Base-by-base conservation (phyloP, 1,140 invertebrate genomes). In the Periplaneta americana region DNA sequence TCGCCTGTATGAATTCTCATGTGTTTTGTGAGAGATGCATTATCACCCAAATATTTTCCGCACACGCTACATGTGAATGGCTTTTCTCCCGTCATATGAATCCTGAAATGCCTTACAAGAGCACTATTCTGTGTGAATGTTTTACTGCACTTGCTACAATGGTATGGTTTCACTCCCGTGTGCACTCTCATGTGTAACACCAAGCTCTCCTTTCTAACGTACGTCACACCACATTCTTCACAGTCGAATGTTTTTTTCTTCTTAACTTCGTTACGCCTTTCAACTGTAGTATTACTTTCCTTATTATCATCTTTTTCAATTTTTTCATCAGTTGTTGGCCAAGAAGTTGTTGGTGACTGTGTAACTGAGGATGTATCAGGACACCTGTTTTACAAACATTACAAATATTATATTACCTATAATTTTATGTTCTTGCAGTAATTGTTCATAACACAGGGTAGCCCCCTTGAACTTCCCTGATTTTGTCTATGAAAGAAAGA, bases 81-180 rank as follows among this genome's bases (percentile, higher is more conserved):
- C 22, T 78, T 76, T 4, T 84, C 77, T 15, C 81, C 82, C 2
- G 82, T 83, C 48, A 66, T 66, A 75, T 85, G 84, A 9, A 78
- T 82, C 0, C 82, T 32, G 4, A 82, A 48, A 39, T 83, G 83
- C 74, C 78, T 83, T 39, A 36, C 75, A 39, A 83, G 66, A 78
- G 83, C 83, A 35, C 76, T 74, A 28, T 75, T 57, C 32, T 82
- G 84, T 17, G 85, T 86, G 84, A 88, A 88, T 18, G 85, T 85
- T 80, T 87, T 87, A 18, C 84, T 85, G 84, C 88, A 89, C 13
- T 84, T 82, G 57, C 85, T 84, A 80, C 87, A 87, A 1, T 81
- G 86, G 78, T 89, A 91, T 3, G 89, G 89, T 80, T 88, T 88
- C 84, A 90, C 89, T 4, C 89, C 89, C 9, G 88, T 89, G 79